Percentiles rank a stretch among this genome's conserved stretches.
Conservation (phyloP, 2,797 vertebrate species). For the Buphagus erythrorhynchus region DNA sequence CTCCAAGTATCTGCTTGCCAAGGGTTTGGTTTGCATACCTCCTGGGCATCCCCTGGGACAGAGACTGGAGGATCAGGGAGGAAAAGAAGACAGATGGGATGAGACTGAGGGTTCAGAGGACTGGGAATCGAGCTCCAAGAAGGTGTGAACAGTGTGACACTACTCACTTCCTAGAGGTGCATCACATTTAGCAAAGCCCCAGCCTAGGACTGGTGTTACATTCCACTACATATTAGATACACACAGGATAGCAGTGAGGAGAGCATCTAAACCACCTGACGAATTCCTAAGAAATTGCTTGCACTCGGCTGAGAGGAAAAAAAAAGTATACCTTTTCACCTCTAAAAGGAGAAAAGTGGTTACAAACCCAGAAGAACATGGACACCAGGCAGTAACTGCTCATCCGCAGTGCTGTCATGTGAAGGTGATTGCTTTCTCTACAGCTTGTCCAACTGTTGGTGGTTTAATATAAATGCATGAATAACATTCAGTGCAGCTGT, state of each 20-base stretch:
- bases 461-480: neutral
- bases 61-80: neutral
- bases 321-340: neutral
- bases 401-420: neutral
- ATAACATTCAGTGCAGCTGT: neutral
- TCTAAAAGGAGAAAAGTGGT: neutral
- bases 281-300: neutral
- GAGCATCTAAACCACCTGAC: neutral
- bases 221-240: neutral
- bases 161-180: neutral
- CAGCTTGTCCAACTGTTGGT: rapidly evolving
- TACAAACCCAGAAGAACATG: neutral
- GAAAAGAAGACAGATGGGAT: neutral
- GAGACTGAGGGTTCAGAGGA: neutral
- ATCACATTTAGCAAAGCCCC: neutral
- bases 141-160: neutral
- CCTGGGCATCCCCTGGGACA: neutral
- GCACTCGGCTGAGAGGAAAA: neutral
- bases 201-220: neutral
- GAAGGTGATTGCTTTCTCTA: neutral
- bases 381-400: neutral
- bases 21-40: neutral
- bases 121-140: neutral
- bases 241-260: neutral
- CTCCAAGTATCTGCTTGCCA: neutral